These are phyloP conservation scores for Drosophila nebulosa DNA, from an alignment of 1,140 invertebrate species.

Conservation along the genomic window DNA sequence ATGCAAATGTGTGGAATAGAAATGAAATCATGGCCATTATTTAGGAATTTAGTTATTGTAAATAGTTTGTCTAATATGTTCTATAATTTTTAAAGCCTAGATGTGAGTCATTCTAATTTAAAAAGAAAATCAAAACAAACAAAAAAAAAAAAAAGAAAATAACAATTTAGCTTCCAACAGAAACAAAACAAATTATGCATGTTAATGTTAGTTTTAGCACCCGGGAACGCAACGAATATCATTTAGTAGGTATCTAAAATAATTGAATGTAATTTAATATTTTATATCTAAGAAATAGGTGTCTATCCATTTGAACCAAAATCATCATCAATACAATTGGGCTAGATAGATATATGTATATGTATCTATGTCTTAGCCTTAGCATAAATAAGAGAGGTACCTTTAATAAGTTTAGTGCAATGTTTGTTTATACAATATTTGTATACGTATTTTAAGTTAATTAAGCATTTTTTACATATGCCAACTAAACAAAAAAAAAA, in stretches of 20 bases:
- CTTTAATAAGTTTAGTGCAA: slow-evolving; percentile 53
- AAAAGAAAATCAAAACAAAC: neutral
- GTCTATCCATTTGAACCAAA: neutral
- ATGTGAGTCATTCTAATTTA: neutral
- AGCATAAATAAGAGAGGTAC: no score
- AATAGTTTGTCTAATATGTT: neutral
- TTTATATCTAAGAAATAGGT: neutral
- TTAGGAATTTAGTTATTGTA: slow-evolving; percentile 43
- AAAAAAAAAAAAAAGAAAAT: neutral
- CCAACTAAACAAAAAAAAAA: neutral
- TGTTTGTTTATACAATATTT: slow-evolving; percentile 71
- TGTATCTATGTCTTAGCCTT: neutral
- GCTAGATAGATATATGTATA: no score
- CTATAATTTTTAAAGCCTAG: neutral
- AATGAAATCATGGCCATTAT: slow-evolving; percentile 39
- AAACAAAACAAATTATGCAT: no score
- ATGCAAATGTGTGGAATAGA: neutral
- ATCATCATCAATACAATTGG: neutral
- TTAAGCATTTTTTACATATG: slow-evolving; percentile 6
- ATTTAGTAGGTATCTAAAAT: neutral
- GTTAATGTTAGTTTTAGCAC: neutral
- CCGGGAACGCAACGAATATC: neutral
- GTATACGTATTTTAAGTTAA: slow-evolving; percentile 37
- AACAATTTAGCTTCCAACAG: neutral
- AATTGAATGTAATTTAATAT: no score